Percentiles rank a stretch among this genome's conserved stretches.
phyloP scores from a whole-genome alignment of 2,113 vertebrate genomes.

The Arothron firmamentum region DNA sequence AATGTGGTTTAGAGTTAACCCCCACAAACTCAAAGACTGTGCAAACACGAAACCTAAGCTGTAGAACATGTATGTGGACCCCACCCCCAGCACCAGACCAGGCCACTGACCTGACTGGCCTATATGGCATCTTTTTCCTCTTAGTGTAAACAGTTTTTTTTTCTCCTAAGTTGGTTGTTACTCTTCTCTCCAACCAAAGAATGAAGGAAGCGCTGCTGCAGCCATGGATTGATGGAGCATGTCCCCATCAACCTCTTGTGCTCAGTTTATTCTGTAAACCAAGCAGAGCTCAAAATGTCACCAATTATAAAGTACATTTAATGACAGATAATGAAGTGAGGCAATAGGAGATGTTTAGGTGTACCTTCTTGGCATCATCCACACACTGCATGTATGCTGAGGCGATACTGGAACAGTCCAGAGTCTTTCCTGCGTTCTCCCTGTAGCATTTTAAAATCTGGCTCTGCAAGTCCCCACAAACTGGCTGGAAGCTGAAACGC shows the following conservation, averaged over 20 bases:
- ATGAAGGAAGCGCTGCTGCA: background rate
- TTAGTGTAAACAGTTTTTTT: too few relatives aligned
- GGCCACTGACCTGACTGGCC: background rate
- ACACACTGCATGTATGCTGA: conserved; percentile 88
- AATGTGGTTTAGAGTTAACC: conserved; percentile 22
- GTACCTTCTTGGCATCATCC: conserved; percentile 86
- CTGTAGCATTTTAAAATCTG: conserved; percentile 88
- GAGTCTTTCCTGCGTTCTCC: conserved; percentile 80
- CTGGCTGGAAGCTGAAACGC: conserved; percentile 76
- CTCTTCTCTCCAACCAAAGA: background rate
- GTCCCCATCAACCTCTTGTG: conserved; percentile 44
- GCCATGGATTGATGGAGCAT: too few relatives aligned
- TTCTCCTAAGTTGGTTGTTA: background rate
- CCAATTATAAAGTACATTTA: background rate
- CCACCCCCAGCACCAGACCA: background rate
- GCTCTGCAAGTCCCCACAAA: conserved; percentile 86
- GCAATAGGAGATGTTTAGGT: background rate
- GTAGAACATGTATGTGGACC: conserved; percentile 4
- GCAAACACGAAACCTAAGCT: conserved; percentile 2
- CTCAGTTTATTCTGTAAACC: conserved; percentile 51
- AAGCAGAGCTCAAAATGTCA: background rate
- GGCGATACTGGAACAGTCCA: conserved; percentile 87
- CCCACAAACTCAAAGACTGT: conserved; percentile 7
- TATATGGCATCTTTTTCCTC: background rate
- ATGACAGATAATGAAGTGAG: background rate